Base-by-base conservation (phyloP, 2,888 invertebrate genomes). In the Polyploca ridens region DNA sequence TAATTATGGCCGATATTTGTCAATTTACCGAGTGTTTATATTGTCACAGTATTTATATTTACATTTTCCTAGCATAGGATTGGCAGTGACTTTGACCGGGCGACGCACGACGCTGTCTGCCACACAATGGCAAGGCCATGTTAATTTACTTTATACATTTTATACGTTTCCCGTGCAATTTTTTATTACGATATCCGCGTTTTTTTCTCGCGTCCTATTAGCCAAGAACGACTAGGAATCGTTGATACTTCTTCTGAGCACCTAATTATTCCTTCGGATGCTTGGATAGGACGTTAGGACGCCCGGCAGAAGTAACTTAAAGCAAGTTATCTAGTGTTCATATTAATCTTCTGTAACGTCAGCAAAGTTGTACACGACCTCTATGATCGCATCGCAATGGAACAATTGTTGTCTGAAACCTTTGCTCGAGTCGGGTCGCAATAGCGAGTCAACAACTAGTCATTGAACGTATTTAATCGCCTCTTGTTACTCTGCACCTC, bases 1-100 rank as follows among this genome's bases (percentile, higher is more conserved):
- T 27, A 27, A 27, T 27, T 27, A 27, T 27, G 2, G 27, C 1
- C 27, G 27, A 27, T 27, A 27, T 27, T 27, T 27, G 27, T 27
- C 1, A 27, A 1, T 27, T 27, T 27, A 27, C 27, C 27, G 27
- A 27, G 27, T 27, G 27, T 27, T 27, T 27, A 27, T 27, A 27
- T 27, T 27, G 7, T 44, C 4, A 44, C 44, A 3, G 46, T n/a
- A 46, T 7, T 46, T 46, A 46, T 46, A 76, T 71, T 70, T 71
- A 62, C 68, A 65, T 66, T 62, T 66, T 67, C 68, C 71, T 69
- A 68, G 70, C 68, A 64, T 59, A 68, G 71, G 59, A 67, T 75
- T 78, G 85, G 81, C 88, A 84, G 79, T 87, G 89, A 87, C 89
- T 86, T 87, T 89, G 89, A 88, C 87, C 86, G 84, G 69, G 69